Base-by-base conservation (phyloP, 2,113 vertebrate species). In the Scortum barcoo region DNA sequence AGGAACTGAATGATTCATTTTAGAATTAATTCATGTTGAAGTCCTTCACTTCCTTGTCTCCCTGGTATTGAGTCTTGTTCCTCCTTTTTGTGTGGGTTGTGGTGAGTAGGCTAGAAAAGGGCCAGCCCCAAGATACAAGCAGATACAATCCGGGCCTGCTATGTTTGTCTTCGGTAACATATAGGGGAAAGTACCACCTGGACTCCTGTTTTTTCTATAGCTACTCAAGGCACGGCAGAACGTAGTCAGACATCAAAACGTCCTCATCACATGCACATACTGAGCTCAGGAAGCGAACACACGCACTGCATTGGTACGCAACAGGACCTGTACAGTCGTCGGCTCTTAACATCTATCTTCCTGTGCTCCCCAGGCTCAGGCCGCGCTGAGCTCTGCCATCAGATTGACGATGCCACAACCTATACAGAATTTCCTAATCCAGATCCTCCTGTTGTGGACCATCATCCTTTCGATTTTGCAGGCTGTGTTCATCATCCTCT, bases 171-270 rank as follows among this genome's bases (percentile, higher is more conserved):
- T 68, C 50, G 58, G 12, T 53, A 40, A 44, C 62, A 79, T 17
- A 65, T 28, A 63, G 63, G 91, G 94, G 93, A 85, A 94, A 93
- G 91, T 91, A 95, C 94, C 90, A 79, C 56, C 58, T 90, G 76
- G 54, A 89, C 74, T 73, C 20, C 3, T 68, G 53, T 86, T 36
- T 81, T 61, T 65, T 62, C 38, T 85, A 61, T 40, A 78, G 54
- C 48, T 66, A 76, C 76, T 50, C 28, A 61, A 46, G 42, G 67
- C 44, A 67, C 36, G 17, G 67, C 62, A 73, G 60, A 85, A 13
- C 62, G 62, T 48, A 46, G 61, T 51, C 78, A 77, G 53, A 84
- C 78, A 78, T 53, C 68, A 82, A 46, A 58, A 69, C 76, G 20
- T 84, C 78, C 72, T 88, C 68, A 68, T 76, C 79, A 42, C 40